Evolutionary conservation across 1,140 invertebrate species (phyloP).

Genomic region (Leptonema lineaticorne): DNA sequence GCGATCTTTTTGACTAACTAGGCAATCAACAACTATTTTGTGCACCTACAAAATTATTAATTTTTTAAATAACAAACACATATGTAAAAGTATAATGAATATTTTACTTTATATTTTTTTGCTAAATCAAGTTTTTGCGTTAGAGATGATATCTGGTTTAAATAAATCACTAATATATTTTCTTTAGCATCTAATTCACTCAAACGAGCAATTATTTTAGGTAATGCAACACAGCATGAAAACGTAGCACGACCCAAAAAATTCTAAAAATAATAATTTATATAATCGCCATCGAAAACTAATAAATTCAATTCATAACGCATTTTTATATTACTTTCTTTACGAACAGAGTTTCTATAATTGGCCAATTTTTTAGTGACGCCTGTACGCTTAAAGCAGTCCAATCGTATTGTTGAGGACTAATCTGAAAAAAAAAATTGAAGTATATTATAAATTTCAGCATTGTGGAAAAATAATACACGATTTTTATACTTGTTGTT

Average conservation of each 20-base stretch:
- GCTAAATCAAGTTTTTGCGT: constrained; percentile 50
- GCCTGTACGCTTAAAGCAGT: constrained; percentile 53
- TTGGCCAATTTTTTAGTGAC: constrained; percentile 51
- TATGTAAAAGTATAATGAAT: neutral
- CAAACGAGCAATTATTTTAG: constrained; percentile 46
- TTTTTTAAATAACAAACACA: neutral
- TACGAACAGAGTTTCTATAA: constrained; percentile 53
- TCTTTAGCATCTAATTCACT: constrained; percentile 46
- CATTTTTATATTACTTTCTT: constrained; percentile 53
- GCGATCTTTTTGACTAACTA: constrained; percentile 56
- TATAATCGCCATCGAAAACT: neutral
- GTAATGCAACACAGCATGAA: constrained; percentile 50
- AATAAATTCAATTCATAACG: too few species aligned
- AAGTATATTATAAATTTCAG: constrained; percentile 3
- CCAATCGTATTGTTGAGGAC: constrained; percentile 53
- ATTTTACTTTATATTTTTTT: constrained; percentile 49
- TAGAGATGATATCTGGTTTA: constrained; percentile 45
- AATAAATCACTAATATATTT: constrained; percentile 45
- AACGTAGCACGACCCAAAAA: constrained; percentile 52
- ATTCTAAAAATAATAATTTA: constrained; percentile 43
- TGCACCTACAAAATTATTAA: constrained; percentile 48
- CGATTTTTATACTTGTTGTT: constrained; percentile 49
- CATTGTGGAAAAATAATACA: neutral
- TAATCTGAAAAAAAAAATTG: constrained; percentile 44
- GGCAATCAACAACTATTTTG: constrained; percentile 53